Evolutionary conservation across 1,140 invertebrate genomes (phyloP), one percentile per base, ranked within the genome.

Genomic region (Meloidogyne floridensis): DNA sequence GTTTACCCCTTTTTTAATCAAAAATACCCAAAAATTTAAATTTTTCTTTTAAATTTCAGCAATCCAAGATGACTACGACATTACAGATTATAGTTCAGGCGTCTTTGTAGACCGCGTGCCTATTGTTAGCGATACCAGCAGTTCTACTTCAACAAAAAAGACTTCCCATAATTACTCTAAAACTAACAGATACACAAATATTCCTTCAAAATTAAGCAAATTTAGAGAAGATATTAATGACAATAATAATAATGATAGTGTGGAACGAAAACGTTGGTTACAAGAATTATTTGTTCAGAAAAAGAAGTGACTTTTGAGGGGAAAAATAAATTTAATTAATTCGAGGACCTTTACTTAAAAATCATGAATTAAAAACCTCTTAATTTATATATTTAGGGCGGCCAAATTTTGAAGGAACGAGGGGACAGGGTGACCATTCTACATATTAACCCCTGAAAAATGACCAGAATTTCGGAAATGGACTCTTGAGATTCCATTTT

Each of bases 41-140:
- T 11, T 32, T 54, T 9, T 54, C 5, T 59, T 59, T 13, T 0
- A 59, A 5, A 15, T 65, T 65, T 65, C n/a, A 65, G 15, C 59
- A 18, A 18, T 65, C 0, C 15, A n/a, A 65, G 7, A 65, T 3
- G 59, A 65, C 7, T 65, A 65, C 5, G 59, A 81, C 56, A 47
- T 42, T 10, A 81, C 54, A 15, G 80, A 81, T 56, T 81, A 81
- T 43, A 78, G 74, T 71, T 77, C 74, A 4, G 80, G 80, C 4
- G 80, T 81, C 32, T 81, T 81, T 71, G 69, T 81, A 2, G 80
- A 81, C 32, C 9, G 47, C 15, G 80, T 81, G 32, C 65, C 77
- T 43, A 79, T 79, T 18, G 8, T 65, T 54, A 53, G 9, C n/a
- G 53, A n/a, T 15, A 47, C 13, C 15, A 77, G 54, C 6, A 65